Evolutionary conservation across 2,888 invertebrate species (phyloP), one percentile per base, ranked within the genome.

Genomic region (Marronus borbonicus): DNA sequence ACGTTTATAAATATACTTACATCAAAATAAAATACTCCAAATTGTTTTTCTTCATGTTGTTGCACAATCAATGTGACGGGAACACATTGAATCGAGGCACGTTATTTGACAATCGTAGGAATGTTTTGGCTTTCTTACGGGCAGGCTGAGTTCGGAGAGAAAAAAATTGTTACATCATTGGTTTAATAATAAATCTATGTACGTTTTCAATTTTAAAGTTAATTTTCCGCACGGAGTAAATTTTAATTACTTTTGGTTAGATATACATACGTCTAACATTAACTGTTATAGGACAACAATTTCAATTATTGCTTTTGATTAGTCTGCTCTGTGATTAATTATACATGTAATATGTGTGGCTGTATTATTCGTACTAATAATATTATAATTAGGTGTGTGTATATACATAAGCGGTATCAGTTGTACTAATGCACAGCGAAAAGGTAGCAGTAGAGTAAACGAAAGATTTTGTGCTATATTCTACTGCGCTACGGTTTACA

Each of bases 161-260:
- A 74, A 74, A 72, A 74, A 60, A 62, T 39, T 58, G 31, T 74
- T 60, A 74, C 72, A 74, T 74, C 72, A 74, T 74, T 74, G 20
- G 60, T 60, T 74, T 74, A 74, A 74, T 74, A 60, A 74, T 74
- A 74, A 74, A 44, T 60, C 44, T 24, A 74, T 60, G 62, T 60
- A 74, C 60, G 68, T 28, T 50, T 68, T 68, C 24, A 28, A 50
- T 28, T 68, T 50, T 17, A 44, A 49, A 44, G 39, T 50, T 49
- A 14, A n/a, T n/a, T 28, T 62, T 31, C 14, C 62, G 28, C 31
- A 62, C 12, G 12, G 4, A 62, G 62, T 14, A 3, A 28, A 62
- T 62, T 44, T 44, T 44, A 44, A 44, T 44, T 12, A 12, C 12
- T 44, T 44, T 12, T 36, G 31, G 44, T 44, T 44, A 44, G 1